Evolutionary conservation across 1,140 invertebrate species (phyloP).

Genomic region (Pissodes strobi): DNA sequence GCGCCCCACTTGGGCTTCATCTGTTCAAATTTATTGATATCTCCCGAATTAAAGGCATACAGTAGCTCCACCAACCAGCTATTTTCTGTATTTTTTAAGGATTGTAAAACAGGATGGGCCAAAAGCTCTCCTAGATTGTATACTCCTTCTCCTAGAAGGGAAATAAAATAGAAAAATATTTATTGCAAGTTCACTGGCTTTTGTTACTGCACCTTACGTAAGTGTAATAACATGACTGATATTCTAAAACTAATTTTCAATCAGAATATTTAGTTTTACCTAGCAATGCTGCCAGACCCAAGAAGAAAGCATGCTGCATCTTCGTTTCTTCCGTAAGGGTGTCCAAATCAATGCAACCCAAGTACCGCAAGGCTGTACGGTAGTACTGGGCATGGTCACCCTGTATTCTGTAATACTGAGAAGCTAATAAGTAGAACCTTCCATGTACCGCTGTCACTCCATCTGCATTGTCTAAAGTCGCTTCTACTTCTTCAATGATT

Average conservation of each 20-base stretch:
- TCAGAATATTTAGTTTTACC: slow-evolving; percentile 1
- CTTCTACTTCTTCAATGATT: slow-evolving; percentile 89
- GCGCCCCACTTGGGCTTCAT: slow-evolving; percentile 80
- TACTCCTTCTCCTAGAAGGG: slow-evolving; percentile 89
- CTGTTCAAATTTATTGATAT: slow-evolving; percentile 83
- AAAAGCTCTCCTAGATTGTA: slow-evolving; percentile 98
- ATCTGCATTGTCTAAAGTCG: slow-evolving; percentile 84
- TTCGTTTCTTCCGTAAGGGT: slow-evolving; percentile 69
- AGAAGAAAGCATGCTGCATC: slow-evolving; percentile 84
- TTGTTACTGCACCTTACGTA: neutral
- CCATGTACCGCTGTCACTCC: slow-evolving; percentile 93
- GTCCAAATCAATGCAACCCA: slow-evolving; percentile 88
- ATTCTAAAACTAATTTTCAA: neutral
- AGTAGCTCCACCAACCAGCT: slow-evolving; percentile 90
- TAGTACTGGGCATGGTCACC: slow-evolving; percentile 94
- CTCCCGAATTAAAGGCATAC: slow-evolving; percentile 90
- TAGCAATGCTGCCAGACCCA: slow-evolving; percentile 90
- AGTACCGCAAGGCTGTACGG: slow-evolving; percentile 89
- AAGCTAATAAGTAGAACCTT: slow-evolving; percentile 91
- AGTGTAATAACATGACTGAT: too few species aligned
- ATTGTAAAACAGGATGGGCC: slow-evolving; percentile 91
- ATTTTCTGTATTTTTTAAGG: slow-evolving; percentile 79
- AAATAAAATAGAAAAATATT: neutral
- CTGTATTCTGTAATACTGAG: slow-evolving; percentile 81
- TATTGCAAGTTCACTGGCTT: too few species aligned